Evolutionary conservation across 2,797 vertebrate genomes (phyloP).

Genomic region (Notamacropus eugenii): DNA sequence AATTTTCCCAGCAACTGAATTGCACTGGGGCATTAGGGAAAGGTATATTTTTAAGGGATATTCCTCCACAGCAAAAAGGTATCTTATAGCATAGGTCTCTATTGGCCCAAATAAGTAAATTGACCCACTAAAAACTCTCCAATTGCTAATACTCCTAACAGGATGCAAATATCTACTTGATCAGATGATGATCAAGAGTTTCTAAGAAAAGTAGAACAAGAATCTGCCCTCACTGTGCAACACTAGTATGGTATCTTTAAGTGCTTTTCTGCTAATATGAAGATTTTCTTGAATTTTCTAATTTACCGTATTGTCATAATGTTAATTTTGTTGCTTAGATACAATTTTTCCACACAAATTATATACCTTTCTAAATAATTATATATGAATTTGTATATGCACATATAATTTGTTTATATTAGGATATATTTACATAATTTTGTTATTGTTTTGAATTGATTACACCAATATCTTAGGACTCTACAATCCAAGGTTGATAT

Average conservation of each 20-base stretch:
- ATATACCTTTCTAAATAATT: background rate
- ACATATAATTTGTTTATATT: background rate
- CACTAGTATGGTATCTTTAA: too few relatives aligned
- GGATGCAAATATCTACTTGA: background rate
- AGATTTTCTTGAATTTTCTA: too few relatives aligned
- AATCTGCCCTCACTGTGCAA: too few relatives aligned
- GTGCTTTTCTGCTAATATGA: background rate
- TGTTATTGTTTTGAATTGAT: background rate
- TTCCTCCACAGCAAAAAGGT: background rate
- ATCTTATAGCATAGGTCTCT: background rate
- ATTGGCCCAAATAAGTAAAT: background rate
- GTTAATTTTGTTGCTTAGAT: too few relatives aligned
- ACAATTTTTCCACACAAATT: too few relatives aligned
- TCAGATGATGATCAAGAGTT: background rate
- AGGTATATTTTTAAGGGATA: background rate
- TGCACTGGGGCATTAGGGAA: background rate
- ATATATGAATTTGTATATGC: background rate
- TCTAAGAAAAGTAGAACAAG: background rate
- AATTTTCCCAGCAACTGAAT: background rate
- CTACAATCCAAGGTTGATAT: background rate
- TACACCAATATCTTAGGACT: background rate
- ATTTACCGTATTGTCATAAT: too few relatives aligned
- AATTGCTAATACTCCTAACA: background rate
- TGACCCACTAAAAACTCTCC: background rate
- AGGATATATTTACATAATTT: background rate